These are phyloP conservation scores for Biston betularia DNA, from an alignment of 2,888 invertebrate genomes.

Conservation along the genomic window DNA sequence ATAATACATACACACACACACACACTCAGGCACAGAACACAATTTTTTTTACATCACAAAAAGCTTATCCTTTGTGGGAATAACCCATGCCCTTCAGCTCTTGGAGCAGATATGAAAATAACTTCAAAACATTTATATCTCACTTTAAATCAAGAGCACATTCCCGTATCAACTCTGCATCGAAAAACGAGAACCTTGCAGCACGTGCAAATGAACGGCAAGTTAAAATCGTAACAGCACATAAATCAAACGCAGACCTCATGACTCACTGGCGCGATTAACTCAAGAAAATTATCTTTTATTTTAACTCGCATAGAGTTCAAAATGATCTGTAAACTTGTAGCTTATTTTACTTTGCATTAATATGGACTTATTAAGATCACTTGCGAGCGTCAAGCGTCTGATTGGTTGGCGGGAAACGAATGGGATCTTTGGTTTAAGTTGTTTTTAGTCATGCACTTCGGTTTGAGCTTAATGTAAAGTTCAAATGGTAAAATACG, in stretches of 20 bases:
- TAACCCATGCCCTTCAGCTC: too few relatives aligned
- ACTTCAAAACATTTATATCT: constrained; percentile 13
- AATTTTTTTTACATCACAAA: too few relatives aligned
- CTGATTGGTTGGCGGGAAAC: constrained; percentile 49
- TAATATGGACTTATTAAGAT: constrained; percentile 53
- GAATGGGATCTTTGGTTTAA: constrained; percentile 37
- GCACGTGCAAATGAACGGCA: constrained; percentile 66
- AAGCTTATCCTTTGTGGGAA: too few relatives aligned
- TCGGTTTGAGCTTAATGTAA: constrained; percentile 30
- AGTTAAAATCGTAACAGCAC: constrained; percentile 62
- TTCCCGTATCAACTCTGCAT: constrained; percentile 28
- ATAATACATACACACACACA: too few relatives aligned
- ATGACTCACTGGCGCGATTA: constrained; percentile 59
- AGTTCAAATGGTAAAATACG: constrained; percentile 3
- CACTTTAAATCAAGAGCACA: constrained; percentile 17
- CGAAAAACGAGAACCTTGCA: constrained; percentile 50
- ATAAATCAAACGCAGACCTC: constrained; percentile 68
- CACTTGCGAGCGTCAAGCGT: constrained; percentile 52
- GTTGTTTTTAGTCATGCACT: constrained; percentile 39
- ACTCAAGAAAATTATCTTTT: constrained; percentile 17
- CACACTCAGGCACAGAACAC: too few relatives aligned
- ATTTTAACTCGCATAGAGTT: constrained; percentile 32
- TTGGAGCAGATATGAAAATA: too few relatives aligned
- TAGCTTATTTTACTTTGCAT: constrained; percentile 32
- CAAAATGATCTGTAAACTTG: constrained; percentile 26